Conservation (phyloP, 1,140 invertebrate species). For the Drosophila oshimai region DNA sequence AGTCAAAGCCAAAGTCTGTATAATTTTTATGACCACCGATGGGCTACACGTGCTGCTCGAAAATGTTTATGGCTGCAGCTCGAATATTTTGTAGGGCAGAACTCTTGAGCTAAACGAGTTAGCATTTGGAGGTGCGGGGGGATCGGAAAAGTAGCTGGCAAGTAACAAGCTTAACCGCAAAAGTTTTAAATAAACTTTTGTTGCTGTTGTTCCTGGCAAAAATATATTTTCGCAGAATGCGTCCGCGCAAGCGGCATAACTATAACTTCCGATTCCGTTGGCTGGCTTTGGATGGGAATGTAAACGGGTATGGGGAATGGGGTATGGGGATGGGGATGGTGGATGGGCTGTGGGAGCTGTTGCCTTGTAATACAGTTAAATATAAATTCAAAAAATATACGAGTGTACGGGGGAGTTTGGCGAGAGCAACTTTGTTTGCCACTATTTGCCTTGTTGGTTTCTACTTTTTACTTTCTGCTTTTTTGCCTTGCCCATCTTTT, state of each 20-base stretch:
- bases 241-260: constrained; percentile 71
- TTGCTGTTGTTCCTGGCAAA: constrained; percentile 47
- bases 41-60: constrained; percentile 38
- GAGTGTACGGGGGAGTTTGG: constrained; percentile 39
- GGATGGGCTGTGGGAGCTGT: constrained; percentile 23
- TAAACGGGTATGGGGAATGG: background rate
- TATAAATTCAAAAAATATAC: constrained; percentile 68
- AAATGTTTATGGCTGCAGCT: constrained; percentile 59
- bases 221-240: constrained; percentile 63
- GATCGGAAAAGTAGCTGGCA: constrained; percentile 66
- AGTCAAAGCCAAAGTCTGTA: constrained; percentile 45
- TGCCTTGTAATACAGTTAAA: constrained; percentile 70
- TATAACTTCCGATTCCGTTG: constrained; percentile 76
- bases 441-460: constrained; percentile 47
- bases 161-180: constrained; percentile 78
- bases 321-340: background rate
- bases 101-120: constrained; percentile 53
- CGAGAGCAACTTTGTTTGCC: constrained; percentile 51
- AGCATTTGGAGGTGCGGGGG: constrained; percentile 9
- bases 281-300: background rate
- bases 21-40: constrained; percentile 66
- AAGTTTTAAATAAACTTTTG: constrained; percentile 78
- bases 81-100: constrained; percentile 57
- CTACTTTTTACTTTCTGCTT: constrained; percentile 29
- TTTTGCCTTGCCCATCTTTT: constrained; percentile 6